phyloP scores from a whole-genome alignment of 2,797 vertebrate genomes.

The Bovichtus diacanthus region DNA sequence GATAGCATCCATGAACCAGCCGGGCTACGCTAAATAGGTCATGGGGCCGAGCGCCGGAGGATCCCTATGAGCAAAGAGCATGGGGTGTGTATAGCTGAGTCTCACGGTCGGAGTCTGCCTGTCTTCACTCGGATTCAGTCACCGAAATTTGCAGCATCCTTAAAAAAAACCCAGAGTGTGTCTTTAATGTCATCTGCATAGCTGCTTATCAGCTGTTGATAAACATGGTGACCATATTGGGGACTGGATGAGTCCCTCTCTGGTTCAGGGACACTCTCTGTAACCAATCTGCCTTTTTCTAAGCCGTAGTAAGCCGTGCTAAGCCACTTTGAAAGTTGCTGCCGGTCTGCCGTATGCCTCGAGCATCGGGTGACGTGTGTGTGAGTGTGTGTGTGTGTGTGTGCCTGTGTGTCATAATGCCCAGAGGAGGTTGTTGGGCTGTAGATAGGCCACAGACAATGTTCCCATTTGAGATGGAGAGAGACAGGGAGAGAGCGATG shows the following conservation, averaged over 20 bases:
- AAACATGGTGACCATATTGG: conserved; percentile 45
- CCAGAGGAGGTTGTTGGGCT: conserved; percentile 75
- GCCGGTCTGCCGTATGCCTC: conserved; percentile 67
- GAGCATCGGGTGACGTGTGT: conserved; percentile 62
- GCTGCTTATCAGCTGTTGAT: conserved; percentile 63
- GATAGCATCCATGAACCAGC: conserved; percentile 50
- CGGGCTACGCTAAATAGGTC: conserved; percentile 70
- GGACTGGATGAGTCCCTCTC: conserved; percentile 50
- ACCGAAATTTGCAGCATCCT: conserved; percentile 10
- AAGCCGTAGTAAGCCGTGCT: conserved; percentile 65
- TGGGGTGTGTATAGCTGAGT: conserved; percentile 37
- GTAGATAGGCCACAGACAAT: conserved; percentile 78
- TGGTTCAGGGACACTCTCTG: conserved; percentile 64
- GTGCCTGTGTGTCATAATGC: conserved; percentile 66
- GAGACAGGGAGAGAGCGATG: conserved; percentile 56
- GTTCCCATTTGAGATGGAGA: conserved; percentile 68
- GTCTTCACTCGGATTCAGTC: conserved; percentile 38
- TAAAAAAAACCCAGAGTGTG: conserved; percentile 7
- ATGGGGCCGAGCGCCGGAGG: conserved; percentile 19
- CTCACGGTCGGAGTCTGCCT: neutral
- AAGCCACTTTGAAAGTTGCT: conserved; percentile 76
- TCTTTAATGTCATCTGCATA: conserved; percentile 40
- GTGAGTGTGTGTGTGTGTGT: conserved; percentile 24
- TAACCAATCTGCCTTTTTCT: conserved; percentile 73
- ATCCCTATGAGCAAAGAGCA: conserved; percentile 33